Percentiles rank a stretch among this genome's conserved stretches.
phyloP scores from a whole-genome alignment of 1,140 invertebrate species.

The Solenopsis fugax region DNA sequence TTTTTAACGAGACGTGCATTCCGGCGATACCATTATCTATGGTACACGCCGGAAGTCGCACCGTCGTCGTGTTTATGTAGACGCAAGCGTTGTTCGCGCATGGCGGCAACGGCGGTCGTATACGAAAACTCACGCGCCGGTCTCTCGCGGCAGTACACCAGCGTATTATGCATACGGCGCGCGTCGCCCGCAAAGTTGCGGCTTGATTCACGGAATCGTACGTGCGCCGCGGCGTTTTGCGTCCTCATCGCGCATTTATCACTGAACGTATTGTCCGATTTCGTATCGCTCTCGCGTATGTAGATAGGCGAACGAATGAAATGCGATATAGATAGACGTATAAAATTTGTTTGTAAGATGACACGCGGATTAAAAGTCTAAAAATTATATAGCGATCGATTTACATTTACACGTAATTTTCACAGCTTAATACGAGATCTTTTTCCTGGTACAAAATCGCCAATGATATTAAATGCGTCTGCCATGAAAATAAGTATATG shows the following conservation, averaged over 20 bases:
- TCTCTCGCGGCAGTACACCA: background rate
- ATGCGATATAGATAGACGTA: background rate
- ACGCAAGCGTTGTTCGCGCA: slow-evolving; percentile 35
- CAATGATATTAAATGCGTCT: background rate
- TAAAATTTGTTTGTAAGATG: background rate
- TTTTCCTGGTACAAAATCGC: background rate
- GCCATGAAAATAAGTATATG: background rate
- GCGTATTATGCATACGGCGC: slow-evolving; percentile 14
- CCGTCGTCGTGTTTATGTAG: slow-evolving; percentile 65
- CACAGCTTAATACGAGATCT: background rate
- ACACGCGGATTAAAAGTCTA: background rate
- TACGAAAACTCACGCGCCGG: slow-evolving; percentile 2
- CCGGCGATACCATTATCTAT: slow-evolving; percentile 75
- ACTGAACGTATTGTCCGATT: background rate
- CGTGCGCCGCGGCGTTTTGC: background rate
- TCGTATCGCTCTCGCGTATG: background rate
- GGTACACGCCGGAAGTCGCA: slow-evolving; percentile 72
- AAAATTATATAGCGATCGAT: background rate
- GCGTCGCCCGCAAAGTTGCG: slow-evolving; percentile 27
- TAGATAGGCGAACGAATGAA: background rate
- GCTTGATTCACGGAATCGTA: slow-evolving; percentile 44
- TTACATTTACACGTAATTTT: background rate
- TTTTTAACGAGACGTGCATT: slow-evolving; percentile 65
- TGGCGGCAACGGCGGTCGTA: slow-evolving; percentile 1
- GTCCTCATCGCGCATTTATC: background rate